These are phyloP conservation scores for Medauroidea extradentata DNA, from an alignment of 1,140 invertebrate species.

Conservation along the genomic window DNA sequence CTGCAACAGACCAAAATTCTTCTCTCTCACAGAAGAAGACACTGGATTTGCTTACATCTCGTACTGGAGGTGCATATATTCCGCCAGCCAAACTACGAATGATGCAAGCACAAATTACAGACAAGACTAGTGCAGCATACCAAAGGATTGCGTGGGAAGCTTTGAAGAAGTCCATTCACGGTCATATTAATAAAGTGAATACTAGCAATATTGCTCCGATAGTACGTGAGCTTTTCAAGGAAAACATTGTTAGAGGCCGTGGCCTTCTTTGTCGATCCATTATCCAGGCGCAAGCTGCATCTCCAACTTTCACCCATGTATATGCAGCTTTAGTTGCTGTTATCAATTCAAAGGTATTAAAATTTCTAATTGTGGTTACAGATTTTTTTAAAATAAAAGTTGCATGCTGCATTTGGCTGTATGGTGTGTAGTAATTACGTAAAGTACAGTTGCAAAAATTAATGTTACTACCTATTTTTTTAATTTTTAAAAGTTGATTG, in stretches of 20 bases:
- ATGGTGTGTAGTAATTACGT: too few species aligned
- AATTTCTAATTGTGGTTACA: conserved; percentile 1
- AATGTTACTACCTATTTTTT: too few species aligned
- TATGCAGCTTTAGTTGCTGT: conserved; percentile 92
- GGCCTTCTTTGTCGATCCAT: conserved; percentile 88
- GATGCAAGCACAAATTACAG: conserved; percentile 92
- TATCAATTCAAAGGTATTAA: conserved; percentile 87
- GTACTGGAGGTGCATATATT: conserved; percentile 96
- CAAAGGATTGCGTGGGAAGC: conserved; percentile 98
- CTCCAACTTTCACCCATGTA: conserved; percentile 96
- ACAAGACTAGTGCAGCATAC: conserved; percentile 88
- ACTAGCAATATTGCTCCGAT: conserved; percentile 92
- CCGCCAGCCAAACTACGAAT: conserved; percentile 91
- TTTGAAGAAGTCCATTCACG: conserved; percentile 98
- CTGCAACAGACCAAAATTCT: too few species aligned
- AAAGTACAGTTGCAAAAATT: too few species aligned
- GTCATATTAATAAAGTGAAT: conserved; percentile 97
- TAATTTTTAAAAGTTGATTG: too few species aligned
- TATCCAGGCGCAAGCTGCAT: conserved; percentile 94
- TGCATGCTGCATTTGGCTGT: too few species aligned
- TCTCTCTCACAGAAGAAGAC: conserved; percentile 50
- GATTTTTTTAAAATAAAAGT: too few species aligned
- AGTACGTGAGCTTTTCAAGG: conserved; percentile 84
- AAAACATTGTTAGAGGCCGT: conserved; percentile 93
- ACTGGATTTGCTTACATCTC: conserved; percentile 72